Conservation (phyloP, 2,888 invertebrate genomes). For the Stramonita haemastoma region DNA sequence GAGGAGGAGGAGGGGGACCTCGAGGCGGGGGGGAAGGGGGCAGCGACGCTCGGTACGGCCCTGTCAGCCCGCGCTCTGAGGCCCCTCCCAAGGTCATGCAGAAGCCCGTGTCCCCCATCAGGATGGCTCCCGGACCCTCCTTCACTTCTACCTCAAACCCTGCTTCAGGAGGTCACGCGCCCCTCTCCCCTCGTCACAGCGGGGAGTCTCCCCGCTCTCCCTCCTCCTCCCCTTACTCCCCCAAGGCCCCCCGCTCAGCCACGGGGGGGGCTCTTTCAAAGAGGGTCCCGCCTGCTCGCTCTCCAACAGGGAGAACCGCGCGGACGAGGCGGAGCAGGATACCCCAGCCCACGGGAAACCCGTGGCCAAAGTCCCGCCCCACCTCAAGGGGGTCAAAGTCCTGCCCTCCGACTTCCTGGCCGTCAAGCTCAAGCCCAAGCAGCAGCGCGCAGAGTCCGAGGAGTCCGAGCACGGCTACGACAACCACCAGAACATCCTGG, state of each 20-base stretch:
- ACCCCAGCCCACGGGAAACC: slow-evolving; percentile 55
- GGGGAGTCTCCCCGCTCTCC: slow-evolving; percentile 34
- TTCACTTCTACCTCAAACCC: neutral
- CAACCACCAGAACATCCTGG: slow-evolving; percentile 48
- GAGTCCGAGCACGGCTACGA: slow-evolving; percentile 47
- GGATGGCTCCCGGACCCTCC: neutral
- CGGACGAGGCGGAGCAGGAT: neutral
- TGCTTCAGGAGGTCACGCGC: slow-evolving; percentile 28
- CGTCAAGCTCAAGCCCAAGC: slow-evolving; percentile 52
- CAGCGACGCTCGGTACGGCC: slow-evolving; percentile 27
- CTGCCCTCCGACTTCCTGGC: slow-evolving; percentile 60
- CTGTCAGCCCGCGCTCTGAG: slow-evolving; percentile 36
- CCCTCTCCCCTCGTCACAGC: slow-evolving; percentile 47
- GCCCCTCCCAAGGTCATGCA: slow-evolving; percentile 47
- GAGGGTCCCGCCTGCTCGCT: slow-evolving; percentile 60
- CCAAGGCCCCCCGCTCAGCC: slow-evolving; percentile 35
- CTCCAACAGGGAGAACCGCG: slow-evolving; percentile 68
- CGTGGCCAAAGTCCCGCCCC: slow-evolving; percentile 71
- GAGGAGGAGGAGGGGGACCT: no score
- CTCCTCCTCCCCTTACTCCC: slow-evolving; percentile 48
- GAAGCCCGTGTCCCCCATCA: slow-evolving; percentile 43
- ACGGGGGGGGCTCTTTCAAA: slow-evolving; percentile 37
- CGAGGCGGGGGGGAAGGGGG: neutral
- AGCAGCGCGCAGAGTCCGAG: slow-evolving; percentile 37
- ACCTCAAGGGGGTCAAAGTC: slow-evolving; percentile 69